Evolutionary conservation across 2,113 vertebrate species (phyloP), one percentile per base, ranked within the genome.

Genomic region (Forbesichthys papilliferus): DNA sequence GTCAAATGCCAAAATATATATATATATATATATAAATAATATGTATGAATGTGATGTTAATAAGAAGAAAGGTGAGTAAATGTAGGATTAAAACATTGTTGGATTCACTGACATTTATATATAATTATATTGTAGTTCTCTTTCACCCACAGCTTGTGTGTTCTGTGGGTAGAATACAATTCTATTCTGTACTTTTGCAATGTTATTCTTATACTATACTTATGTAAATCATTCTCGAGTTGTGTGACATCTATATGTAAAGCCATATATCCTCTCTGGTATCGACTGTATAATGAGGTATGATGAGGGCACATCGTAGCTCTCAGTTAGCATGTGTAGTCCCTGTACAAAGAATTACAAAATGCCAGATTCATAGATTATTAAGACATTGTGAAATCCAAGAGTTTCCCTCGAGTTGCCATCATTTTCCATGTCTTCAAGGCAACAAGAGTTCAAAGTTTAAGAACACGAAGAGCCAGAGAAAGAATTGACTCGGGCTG

Each of bases 271-370:
- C 64, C 56, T 54, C 56, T 71, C 47, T 59, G 56, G 63, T 66
- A 62, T 73, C 13, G n/a, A 8, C 11, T 12, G 5, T 66, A 10
- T 10, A 20, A 9, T 47, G 10, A 49, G 74, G 71, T 69, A 64
- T 12, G 27, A 63, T 51, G 14, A 49, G 13, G 47, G 1, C 0
- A 18, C 8, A 86, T 85, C 73, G 68, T 10, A 51, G 74, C 77
- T 84, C 75, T 77, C 58, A 16, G 76, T 68, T 72, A 79, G 68
- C 79, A 79, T 82, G 73, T 84, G 64, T 78, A 76, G 80, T 82
- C 66, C 67, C 73, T 46, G 59, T 66, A 69, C 62, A 76, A 83
- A 84, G 55, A 78, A 86, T 83, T 83, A 82, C 82, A 78, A 27
- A 78, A 82, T 68, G 75, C 2, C 71, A 78, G 67, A 72, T 82